Percentiles rank a stretch among this genome's conserved stretches.
phyloP scores from a whole-genome alignment of 2,113 vertebrate genomes.

The Hemiscyllium ocellatum region DNA sequence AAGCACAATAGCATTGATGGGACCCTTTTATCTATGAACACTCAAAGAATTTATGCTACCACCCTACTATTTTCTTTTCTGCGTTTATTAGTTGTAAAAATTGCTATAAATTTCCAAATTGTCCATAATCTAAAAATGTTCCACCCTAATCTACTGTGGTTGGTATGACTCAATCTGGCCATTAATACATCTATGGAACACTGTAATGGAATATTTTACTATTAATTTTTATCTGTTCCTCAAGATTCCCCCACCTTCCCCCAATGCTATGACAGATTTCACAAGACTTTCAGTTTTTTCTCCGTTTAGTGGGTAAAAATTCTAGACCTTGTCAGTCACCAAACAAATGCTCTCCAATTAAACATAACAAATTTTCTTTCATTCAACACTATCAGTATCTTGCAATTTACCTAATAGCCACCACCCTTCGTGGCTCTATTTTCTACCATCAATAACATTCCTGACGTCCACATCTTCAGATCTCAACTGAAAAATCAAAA shows the following conservation, averaged over 20 bases:
- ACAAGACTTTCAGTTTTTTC: not conserved
- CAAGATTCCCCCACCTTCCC: not conserved
- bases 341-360: not conserved
- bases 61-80: not conserved
- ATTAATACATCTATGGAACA: not conserved
- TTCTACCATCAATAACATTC: not conserved
- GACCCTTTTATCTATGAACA: not conserved
- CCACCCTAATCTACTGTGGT: not conserved
- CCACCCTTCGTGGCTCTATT: not conserved
- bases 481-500: not conserved
- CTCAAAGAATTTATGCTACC: not conserved
- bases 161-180: not conserved
- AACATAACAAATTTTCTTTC: not conserved
- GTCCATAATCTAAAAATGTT: not conserved
- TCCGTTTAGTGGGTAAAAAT: not conserved
- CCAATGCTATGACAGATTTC: not conserved
- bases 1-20: not conserved
- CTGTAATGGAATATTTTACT: not conserved
- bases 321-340: too few species aligned
- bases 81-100: not conserved
- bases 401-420: not conserved
- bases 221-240: not conserved
- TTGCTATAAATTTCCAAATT: not conserved
- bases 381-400: not conserved
- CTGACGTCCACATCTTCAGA: not conserved